Conservation (phyloP, 2,797 vertebrate genomes). For the Sternarchorhynchus goeldii region DNA sequence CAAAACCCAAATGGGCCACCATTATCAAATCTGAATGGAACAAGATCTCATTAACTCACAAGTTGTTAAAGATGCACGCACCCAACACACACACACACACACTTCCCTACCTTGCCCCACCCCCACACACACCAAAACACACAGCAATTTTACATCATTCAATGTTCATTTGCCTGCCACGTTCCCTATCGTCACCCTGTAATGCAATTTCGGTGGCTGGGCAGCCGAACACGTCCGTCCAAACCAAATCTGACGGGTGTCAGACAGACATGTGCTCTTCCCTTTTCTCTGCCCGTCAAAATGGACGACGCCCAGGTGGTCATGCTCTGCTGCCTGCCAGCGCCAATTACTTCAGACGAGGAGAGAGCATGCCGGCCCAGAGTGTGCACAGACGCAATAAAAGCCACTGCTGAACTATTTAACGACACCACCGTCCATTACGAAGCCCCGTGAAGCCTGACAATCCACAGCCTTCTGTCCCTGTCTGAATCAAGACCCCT, state of each 20-base stretch:
- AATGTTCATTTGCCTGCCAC: constrained; percentile 13
- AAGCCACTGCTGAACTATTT: constrained; percentile 35
- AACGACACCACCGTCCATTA: constrained; percentile 21
- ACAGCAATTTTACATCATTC: constrained; percentile 11
- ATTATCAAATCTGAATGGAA: constrained; percentile 24
- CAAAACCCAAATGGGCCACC: background rate
- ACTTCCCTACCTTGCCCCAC: too few relatives aligned
- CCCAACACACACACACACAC: constrained; percentile 13
- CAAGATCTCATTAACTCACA: constrained; percentile 1
- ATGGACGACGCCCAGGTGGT: constrained; percentile 29
- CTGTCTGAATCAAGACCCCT: constrained; percentile 12
- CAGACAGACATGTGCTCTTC: constrained; percentile 3
- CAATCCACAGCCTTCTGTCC: background rate
- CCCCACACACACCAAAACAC: constrained; percentile 13
- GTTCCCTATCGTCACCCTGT: constrained; percentile 20
- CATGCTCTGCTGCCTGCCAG: constrained; percentile 32
- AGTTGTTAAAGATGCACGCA: background rate
- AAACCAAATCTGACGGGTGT: constrained; percentile 33
- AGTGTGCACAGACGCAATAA: background rate
- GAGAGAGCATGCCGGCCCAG: background rate
- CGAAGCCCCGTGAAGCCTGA: background rate
- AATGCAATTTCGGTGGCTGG: background rate
- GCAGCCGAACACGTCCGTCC: constrained; percentile 3
- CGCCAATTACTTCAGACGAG: constrained; percentile 31
- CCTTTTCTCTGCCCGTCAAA: constrained; percentile 27